A percentile compares a stretch with the other conserved stretches of the same genome.
phyloP scores from a whole-genome alignment of 2,888 invertebrate genomes.

The Acanthacorydalis orientalis region DNA sequence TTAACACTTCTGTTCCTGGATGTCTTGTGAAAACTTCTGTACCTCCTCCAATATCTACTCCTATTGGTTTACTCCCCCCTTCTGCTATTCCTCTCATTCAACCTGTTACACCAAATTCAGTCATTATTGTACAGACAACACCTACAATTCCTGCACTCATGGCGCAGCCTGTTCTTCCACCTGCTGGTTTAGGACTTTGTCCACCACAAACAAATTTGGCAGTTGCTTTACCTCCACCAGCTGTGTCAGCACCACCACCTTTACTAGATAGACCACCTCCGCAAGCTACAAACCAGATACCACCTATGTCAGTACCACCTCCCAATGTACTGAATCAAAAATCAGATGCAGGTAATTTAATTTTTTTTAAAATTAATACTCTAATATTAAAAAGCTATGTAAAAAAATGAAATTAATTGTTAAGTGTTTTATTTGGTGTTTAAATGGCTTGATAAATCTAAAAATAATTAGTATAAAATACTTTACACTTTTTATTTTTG shows the following conservation, averaged over 20 bases:
- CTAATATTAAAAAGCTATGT: background rate
- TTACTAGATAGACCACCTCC: conserved; percentile 22
- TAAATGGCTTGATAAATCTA: background rate
- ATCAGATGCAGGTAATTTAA: background rate
- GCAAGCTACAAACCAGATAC: conserved; percentile 16
- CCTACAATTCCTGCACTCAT: conserved; percentile 23
- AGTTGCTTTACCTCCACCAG: conserved; percentile 14
- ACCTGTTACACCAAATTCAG: conserved; percentile 6
- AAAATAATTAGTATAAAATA: too few relatives aligned
- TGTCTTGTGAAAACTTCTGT: conserved; percentile 7
- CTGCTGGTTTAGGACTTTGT: conserved; percentile 16
- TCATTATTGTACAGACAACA: conserved; percentile 2
- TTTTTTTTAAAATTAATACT: background rate
- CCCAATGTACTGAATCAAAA: conserved; percentile 17
- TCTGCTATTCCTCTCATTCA: conserved; percentile 7
- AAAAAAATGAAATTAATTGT: background rate
- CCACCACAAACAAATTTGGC: conserved; percentile 14
- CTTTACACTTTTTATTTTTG: too few relatives aligned
- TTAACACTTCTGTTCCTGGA: conserved; percentile 13
- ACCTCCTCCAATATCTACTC: conserved; percentile 9
- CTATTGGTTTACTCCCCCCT: conserved; percentile 1
- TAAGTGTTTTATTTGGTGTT: too few relatives aligned
- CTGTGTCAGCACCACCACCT: conserved; percentile 15
- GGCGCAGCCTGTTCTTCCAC: conserved; percentile 25
- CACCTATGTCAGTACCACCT: conserved; percentile 29